phyloP scores from a whole-genome alignment of 2,113 vertebrate species.

The Drymodes brunneopygia region DNA sequence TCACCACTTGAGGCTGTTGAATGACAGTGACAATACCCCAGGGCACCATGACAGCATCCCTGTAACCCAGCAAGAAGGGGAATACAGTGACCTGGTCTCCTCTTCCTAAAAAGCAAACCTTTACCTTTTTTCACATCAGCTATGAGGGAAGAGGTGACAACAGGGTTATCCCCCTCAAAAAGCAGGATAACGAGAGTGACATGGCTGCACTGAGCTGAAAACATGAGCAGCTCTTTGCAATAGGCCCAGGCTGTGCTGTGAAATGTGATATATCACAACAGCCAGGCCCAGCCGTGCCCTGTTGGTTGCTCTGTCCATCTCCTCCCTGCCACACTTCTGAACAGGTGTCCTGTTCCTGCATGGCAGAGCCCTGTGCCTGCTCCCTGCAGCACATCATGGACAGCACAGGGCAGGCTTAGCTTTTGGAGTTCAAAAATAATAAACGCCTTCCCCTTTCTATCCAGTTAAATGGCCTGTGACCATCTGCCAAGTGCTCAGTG shows the following conservation, averaged over 20 bases:
- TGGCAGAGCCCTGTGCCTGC: neutral
- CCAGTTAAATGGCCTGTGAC: conserved; percentile 7
- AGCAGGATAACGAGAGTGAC: neutral
- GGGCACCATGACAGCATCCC: neutral
- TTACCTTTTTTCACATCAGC: neutral
- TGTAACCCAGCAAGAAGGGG: neutral
- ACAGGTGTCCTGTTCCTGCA: neutral
- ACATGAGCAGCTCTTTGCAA: neutral
- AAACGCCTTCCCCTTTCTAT: neutral
- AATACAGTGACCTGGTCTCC: neutral
- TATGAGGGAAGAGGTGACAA: neutral
- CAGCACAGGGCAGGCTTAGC: neutral
- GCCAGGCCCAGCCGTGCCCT: neutral
- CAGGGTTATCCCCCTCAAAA: neutral
- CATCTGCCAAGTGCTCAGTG: neutral
- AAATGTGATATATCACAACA: fast-evolving
- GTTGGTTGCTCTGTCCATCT: neutral
- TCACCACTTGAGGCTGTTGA: neutral
- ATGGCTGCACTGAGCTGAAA: neutral
- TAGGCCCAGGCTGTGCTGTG: neutral
- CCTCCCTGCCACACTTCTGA: neutral
- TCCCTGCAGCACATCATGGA: neutral
- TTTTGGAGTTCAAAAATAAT: conserved; percentile 11
- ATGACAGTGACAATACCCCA: neutral
- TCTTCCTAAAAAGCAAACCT: neutral